These are phyloP conservation scores for Lycaon pictus DNA, from an alignment of 2,113 vertebrate genomes.

Conservation along the genomic window DNA sequence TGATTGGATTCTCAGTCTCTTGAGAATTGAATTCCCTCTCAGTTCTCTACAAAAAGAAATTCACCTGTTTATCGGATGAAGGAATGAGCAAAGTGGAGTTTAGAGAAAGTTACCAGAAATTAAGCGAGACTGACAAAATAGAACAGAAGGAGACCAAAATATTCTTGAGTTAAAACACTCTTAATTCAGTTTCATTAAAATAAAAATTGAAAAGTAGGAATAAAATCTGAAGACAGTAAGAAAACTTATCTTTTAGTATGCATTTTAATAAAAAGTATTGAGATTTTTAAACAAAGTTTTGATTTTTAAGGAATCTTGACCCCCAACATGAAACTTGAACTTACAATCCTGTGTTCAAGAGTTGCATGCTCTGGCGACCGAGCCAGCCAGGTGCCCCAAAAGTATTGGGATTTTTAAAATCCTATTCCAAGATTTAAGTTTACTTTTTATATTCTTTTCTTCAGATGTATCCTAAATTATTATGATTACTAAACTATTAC, in stretches of 20 bases:
- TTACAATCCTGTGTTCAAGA: neutral
- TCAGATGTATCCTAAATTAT: neutral
- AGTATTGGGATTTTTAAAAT: neutral
- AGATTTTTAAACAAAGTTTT: neutral
- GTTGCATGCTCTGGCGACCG: neutral
- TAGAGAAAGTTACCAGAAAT: conserved; percentile 13
- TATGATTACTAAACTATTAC: neutral
- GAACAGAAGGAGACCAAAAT: neutral
- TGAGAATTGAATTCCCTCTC: neutral
- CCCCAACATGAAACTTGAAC: neutral
- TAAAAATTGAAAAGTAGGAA: neutral
- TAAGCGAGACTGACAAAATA: neutral
- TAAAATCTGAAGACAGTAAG: neutral
- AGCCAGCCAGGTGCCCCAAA: neutral
- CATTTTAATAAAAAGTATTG: neutral
- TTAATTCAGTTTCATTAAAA: neutral
- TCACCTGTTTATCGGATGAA: neutral
- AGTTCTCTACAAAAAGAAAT: neutral
- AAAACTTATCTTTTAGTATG: neutral
- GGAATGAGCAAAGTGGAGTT: neutral
- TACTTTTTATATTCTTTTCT: neutral
- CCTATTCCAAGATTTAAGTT: neutral
- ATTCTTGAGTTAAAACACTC: neutral
- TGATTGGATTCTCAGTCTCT: neutral
- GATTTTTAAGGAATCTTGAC: neutral